phyloP scores from a whole-genome alignment of 2,888 invertebrate species.

The Brachycybe producta region DNA sequence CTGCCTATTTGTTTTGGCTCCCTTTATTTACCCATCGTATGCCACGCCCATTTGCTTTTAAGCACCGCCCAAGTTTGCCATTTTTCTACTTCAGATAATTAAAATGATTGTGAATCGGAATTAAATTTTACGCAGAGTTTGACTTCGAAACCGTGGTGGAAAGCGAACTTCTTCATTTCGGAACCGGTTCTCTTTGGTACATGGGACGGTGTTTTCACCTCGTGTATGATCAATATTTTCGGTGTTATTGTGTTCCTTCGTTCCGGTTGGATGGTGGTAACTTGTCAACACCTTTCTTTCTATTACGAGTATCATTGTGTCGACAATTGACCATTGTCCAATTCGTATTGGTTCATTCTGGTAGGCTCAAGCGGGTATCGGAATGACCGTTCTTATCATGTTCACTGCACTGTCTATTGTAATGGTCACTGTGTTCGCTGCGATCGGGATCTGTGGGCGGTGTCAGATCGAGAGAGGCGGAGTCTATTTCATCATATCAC shows the following conservation, averaged over 20 bases:
- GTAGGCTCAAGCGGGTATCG: conserved; percentile 42
- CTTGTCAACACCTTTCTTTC: no score
- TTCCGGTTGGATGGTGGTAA: conserved; percentile 89
- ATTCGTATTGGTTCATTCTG: no score
- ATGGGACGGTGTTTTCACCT: conserved; percentile 96
- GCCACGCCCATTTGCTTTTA: no score
- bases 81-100: neutral
- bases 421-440: conserved; percentile 80
- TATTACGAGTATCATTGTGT: neutral
- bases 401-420: conserved; percentile 62
- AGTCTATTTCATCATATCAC: conserved; percentile 86
- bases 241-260: conserved; percentile 93
- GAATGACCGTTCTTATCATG: conserved; percentile 36
- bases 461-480: conserved; percentile 94
- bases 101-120: neutral
- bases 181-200: conserved; percentile 92
- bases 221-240: conserved; percentile 92
- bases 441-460: conserved; percentile 90
- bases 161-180: conserved; percentile 89
- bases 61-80: no score
- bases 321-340: neutral
- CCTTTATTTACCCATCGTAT: no score
- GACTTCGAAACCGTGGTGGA: conserved; percentile 77
- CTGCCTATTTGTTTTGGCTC: no score
- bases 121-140: no score